phyloP scores from a whole-genome alignment of 2,888 invertebrate genomes.

The Parnassius orleans region DNA sequence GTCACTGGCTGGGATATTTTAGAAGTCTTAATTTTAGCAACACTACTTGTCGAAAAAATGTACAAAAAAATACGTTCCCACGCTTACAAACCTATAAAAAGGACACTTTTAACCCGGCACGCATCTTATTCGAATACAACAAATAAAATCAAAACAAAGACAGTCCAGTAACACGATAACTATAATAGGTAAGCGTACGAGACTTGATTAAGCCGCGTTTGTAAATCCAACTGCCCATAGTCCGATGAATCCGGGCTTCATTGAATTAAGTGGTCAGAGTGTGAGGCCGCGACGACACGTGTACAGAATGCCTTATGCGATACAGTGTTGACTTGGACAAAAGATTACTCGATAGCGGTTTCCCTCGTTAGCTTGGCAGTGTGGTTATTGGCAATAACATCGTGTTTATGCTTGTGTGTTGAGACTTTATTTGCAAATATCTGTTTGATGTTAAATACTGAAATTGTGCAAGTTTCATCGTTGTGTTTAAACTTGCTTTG shows the following conservation, averaged over 20 bases:
- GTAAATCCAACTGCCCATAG: conserved; percentile 44
- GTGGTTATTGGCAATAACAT: conserved; percentile 3
- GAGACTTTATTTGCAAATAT: neutral
- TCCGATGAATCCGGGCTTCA: conserved; percentile 47
- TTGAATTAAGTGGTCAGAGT: conserved; percentile 63
- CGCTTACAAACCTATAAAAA: neutral
- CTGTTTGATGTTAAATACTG: no score
- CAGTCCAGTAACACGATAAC: conserved; percentile 15
- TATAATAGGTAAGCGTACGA: conserved; percentile 26
- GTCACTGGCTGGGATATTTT: no score
- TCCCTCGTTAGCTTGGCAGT: conserved; percentile 16
- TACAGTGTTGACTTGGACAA: conserved; percentile 22
- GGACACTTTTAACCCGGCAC: neutral
- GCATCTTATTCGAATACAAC: neutral
- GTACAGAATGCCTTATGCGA: conserved; percentile 47
- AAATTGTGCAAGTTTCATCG: no score
- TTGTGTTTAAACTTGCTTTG: no score
- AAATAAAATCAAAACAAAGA: conserved; percentile 20
- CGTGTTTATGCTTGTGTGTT: conserved; percentile 1
- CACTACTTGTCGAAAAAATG: no score
- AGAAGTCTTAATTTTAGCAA: no score
- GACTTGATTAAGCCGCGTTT: conserved; percentile 42
- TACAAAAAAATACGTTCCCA: neutral
- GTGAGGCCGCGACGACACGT: conserved; percentile 48
- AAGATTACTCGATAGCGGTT: conserved; percentile 13